Conservation (phyloP, 2,888 invertebrate species). For the Flexamia atlantica region DNA sequence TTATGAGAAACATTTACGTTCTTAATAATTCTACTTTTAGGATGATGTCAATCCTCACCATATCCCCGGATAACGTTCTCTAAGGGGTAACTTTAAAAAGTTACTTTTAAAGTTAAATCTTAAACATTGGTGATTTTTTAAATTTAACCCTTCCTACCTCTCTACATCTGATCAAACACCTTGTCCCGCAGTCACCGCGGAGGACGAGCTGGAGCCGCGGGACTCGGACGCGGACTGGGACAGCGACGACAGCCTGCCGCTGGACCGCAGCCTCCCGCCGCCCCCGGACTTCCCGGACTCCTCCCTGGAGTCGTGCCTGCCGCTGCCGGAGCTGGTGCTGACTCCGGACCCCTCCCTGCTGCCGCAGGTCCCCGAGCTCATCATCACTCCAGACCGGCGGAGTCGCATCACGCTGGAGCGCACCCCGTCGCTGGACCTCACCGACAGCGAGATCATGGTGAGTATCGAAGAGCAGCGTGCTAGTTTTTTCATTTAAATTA, state of each 20-base stretch:
- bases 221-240: conserved; percentile 63
- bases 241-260: conserved; percentile 69
- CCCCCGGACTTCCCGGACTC: conserved; percentile 62
- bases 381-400: conserved; percentile 67
- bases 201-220: too few relatives aligned
- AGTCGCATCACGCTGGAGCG: conserved; percentile 68
- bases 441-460: conserved; percentile 62
- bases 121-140: too few relatives aligned
- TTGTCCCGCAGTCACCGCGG: too few relatives aligned
- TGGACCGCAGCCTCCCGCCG: conserved; percentile 65
- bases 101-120: too few relatives aligned
- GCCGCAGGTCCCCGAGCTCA: conserved; percentile 65
- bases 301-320: conserved; percentile 6
- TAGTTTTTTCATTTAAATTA: too few relatives aligned
- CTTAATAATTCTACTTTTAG: too few relatives aligned
- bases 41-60: too few relatives aligned
- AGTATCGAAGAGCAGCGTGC: not conserved
- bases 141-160: too few relatives aligned
- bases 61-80: too few relatives aligned
- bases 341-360: conserved; percentile 44
- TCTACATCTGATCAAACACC: too few relatives aligned
- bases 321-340: conserved; percentile 2
- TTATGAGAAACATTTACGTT: too few relatives aligned
- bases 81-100: too few relatives aligned
- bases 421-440: conserved; percentile 67